Evolutionary conservation across 2,113 vertebrate species (phyloP).

Genomic region (Mesocricetus auratus): DNA sequence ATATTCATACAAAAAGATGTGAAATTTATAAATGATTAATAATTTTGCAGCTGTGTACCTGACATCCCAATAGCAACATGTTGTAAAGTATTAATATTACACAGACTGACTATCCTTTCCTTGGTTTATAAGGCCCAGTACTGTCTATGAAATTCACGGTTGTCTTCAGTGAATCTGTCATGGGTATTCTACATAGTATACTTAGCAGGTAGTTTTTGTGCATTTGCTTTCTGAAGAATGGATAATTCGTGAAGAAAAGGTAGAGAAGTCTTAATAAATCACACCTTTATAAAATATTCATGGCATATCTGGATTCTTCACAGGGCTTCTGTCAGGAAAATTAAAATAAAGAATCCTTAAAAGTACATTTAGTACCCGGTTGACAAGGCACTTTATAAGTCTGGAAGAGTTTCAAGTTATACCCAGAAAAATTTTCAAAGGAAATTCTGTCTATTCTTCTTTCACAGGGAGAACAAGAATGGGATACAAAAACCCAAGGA

Average conservation of each 20-base stretch:
- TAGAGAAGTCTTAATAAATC: slow-evolving; percentile 87
- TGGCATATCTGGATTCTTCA: slow-evolving; percentile 84
- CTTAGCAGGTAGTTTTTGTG: slow-evolving; percentile 84
- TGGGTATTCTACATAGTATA: slow-evolving; percentile 81
- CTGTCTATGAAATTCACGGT: slow-evolving; percentile 82
- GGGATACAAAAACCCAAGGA: background rate
- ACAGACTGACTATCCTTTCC: slow-evolving; percentile 83
- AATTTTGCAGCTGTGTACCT: slow-evolving; percentile 62
- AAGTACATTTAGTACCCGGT: slow-evolving; percentile 85
- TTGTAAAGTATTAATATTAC: slow-evolving; percentile 86
- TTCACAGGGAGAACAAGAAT: slow-evolving; percentile 73
- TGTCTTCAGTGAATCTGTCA: slow-evolving; percentile 81
- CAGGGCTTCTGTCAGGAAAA: slow-evolving; percentile 84
- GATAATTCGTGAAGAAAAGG: slow-evolving; percentile 85
- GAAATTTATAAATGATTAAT: slow-evolving; percentile 68
- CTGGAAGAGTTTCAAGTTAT: slow-evolving; percentile 71
- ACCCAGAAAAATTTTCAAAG: slow-evolving; percentile 52
- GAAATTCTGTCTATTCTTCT: background rate
- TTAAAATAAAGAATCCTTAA: slow-evolving; percentile 82
- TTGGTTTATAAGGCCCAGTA: slow-evolving; percentile 75
- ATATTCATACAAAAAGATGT: slow-evolving; percentile 74
- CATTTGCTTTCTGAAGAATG: slow-evolving; percentile 82
- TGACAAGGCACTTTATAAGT: slow-evolving; percentile 86
- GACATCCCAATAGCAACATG: slow-evolving; percentile 76
- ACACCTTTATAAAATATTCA: slow-evolving; percentile 89